A percentile compares a stretch with the other conserved stretches of the same genome.
Evolutionary conservation across 1,140 invertebrate species (phyloP).

Genomic region (Potamilus streckersoni): DNA sequence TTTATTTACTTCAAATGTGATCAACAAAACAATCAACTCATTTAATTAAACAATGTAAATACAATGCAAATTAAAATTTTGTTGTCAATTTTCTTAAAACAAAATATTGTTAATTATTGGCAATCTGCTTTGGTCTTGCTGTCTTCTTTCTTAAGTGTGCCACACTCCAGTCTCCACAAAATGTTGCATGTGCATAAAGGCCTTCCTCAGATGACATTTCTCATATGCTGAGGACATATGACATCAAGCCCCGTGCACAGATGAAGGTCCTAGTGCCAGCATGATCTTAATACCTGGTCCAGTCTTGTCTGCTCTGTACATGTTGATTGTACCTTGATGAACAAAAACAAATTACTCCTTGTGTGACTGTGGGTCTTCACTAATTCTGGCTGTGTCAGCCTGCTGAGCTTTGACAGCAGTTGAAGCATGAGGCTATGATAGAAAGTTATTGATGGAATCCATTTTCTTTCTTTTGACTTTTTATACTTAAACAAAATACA

Average conservation of each 20-base stretch:
- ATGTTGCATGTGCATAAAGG: background rate
- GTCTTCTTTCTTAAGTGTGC: background rate
- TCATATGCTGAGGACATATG: slow-evolving; percentile 12
- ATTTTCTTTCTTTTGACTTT: no score
- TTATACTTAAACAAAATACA: no score
- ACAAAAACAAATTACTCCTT: slow-evolving; percentile 28
- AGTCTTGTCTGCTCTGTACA: slow-evolving; percentile 13
- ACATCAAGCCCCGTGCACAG: slow-evolving; percentile 14
- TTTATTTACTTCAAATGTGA: no score
- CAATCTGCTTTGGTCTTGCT: background rate
- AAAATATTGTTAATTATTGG: no score
- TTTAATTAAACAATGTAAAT: no score
- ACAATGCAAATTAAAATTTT: no score
- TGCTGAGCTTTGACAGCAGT: slow-evolving; percentile 15
- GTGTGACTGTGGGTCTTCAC: slow-evolving; percentile 5
- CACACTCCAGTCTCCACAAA: background rate
- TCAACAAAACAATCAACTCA: no score
- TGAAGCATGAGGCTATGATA: no score
- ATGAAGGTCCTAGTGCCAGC: slow-evolving; percentile 8
- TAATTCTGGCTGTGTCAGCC: slow-evolving; percentile 2
- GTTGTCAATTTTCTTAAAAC: no score
- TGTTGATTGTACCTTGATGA: slow-evolving; percentile 1
- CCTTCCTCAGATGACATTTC: background rate
- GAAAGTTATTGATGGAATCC: no score
- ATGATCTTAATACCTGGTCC: slow-evolving; percentile 1